These are phyloP conservation scores for Carabus problematicus DNA, from an alignment of 2,888 invertebrate species.

Conservation along the genomic window DNA sequence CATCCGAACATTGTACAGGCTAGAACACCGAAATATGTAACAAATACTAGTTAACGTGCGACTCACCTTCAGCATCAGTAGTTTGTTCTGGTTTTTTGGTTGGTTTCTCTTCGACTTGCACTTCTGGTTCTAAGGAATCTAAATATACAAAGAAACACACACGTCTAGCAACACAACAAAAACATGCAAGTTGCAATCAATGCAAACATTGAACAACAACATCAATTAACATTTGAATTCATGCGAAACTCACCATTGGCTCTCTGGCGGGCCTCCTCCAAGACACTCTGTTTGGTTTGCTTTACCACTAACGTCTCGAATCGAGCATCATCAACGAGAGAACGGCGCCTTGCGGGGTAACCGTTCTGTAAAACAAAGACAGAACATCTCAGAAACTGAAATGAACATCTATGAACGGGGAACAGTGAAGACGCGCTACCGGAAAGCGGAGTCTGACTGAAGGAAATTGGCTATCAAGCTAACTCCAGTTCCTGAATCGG, in stretches of 20 bases:
- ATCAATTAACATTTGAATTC: slow-evolving; percentile 23
- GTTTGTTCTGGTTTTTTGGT: slow-evolving; percentile 50
- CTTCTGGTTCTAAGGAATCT: slow-evolving; percentile 54
- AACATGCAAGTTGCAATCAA: slow-evolving; percentile 42
- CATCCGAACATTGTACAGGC: neutral
- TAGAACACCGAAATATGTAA: neutral
- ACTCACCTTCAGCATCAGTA: slow-evolving; percentile 67
- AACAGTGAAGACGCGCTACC: slow-evolving; percentile 2
- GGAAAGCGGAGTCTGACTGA: slow-evolving; percentile 24
- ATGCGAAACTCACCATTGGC: slow-evolving; percentile 76
- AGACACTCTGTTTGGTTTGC: slow-evolving; percentile 90
- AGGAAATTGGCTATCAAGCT: slow-evolving; percentile 40
- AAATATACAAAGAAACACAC: slow-evolving; percentile 32
- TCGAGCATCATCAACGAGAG: slow-evolving; percentile 96
- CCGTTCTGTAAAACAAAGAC: slow-evolving; percentile 79
- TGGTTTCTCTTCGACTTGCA: slow-evolving; percentile 53
- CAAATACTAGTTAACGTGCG: slow-evolving; percentile 42
- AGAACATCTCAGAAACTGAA: slow-evolving; percentile 5
- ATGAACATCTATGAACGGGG: neutral
- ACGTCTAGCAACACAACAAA: slow-evolving; percentile 46
- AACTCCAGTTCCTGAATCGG: slow-evolving; percentile 28
- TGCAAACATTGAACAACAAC: slow-evolving; percentile 45
- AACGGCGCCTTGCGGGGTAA: slow-evolving; percentile 92
- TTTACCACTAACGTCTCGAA: slow-evolving; percentile 96
- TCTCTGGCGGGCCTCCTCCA: slow-evolving; percentile 88